These are phyloP conservation scores for Yponomeuta malinellus DNA, from an alignment of 2,888 invertebrate genomes.

Conservation along the genomic window DNA sequence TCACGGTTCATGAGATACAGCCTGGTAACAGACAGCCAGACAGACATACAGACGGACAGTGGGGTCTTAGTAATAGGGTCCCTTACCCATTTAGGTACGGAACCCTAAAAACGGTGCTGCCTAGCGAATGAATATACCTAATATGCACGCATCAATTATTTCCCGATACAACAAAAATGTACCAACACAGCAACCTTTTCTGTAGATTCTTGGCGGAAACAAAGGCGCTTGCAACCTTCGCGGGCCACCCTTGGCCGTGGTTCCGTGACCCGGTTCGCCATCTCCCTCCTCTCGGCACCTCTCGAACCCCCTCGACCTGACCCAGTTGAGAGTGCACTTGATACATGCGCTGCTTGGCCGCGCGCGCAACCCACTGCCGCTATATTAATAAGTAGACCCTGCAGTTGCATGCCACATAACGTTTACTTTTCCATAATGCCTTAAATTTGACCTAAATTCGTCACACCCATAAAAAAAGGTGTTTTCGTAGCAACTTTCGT, in stretches of 20 bases:
- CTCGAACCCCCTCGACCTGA: constrained; percentile 45
- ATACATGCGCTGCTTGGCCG: constrained; percentile 30
- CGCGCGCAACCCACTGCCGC: constrained; percentile 12
- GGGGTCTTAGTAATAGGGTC: no score
- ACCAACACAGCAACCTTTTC: neutral
- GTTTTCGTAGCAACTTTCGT: constrained; percentile 10
- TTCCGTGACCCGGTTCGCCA: constrained; percentile 60
- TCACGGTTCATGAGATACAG: no score
- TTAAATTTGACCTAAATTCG: neutral
- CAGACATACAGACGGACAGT: no score
- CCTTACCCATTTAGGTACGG: no score
- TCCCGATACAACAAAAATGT: neutral
- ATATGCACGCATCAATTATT: no score
- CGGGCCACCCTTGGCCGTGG: constrained; percentile 71
- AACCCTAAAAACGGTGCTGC: no score
- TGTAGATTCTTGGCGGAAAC: constrained; percentile 28
- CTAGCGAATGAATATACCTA: no score
- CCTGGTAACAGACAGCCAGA: no score
- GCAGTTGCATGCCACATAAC: neutral
- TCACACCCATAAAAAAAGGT: neutral
- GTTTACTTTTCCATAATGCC: neutral
- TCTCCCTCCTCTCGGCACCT: constrained; percentile 28
- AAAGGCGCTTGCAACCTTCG: constrained; percentile 63
- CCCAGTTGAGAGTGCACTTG: constrained; percentile 65
- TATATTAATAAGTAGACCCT: constrained; percentile 15